A percentile compares a stretch with the other conserved stretches of the same genome.
Conservation (phyloP, 2,797 vertebrate species). For the Pampus argenteus region DNA sequence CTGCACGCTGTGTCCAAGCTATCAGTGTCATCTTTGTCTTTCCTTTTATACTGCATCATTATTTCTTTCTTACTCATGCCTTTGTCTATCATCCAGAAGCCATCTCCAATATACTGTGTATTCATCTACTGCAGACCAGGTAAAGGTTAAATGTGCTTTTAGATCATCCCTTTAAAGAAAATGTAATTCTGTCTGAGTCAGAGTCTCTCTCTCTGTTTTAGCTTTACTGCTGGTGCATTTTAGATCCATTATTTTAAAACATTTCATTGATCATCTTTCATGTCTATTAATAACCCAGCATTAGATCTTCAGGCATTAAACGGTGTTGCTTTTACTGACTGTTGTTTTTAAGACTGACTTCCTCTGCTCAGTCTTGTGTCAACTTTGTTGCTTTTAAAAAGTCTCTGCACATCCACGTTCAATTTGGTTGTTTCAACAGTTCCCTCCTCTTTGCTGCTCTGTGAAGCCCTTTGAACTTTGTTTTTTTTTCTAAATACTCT, state of each 20-base stretch:
- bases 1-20: background rate
- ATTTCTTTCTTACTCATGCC: background rate
- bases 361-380: background rate
- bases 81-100: background rate
- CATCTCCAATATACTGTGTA: too few relatives aligned
- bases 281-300: constrained; percentile 3
- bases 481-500: constrained; percentile 17
- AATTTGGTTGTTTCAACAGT: background rate
- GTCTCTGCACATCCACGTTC: background rate
- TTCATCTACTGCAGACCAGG: background rate
- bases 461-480: constrained; percentile 30
- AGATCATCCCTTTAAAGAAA: background rate
- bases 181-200: background rate
- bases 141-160: constrained; percentile 4
- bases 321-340: constrained; percentile 1
- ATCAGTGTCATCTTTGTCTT: background rate
- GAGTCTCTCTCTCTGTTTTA: constrained; percentile 11
- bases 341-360: too few relatives aligned
- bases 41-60: background rate
- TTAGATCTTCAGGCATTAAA: constrained; percentile 1
- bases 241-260: constrained; percentile 9
- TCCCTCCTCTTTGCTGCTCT: background rate
- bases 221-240: background rate
- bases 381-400: background rate
- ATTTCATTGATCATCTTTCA: constrained; percentile 30